Percentiles rank a stretch among this genome's conserved stretches.
These are phyloP conservation scores for Acanthosoma haemorrhoidale DNA, from an alignment of 2,888 invertebrate genomes.

Conservation along the genomic window DNA sequence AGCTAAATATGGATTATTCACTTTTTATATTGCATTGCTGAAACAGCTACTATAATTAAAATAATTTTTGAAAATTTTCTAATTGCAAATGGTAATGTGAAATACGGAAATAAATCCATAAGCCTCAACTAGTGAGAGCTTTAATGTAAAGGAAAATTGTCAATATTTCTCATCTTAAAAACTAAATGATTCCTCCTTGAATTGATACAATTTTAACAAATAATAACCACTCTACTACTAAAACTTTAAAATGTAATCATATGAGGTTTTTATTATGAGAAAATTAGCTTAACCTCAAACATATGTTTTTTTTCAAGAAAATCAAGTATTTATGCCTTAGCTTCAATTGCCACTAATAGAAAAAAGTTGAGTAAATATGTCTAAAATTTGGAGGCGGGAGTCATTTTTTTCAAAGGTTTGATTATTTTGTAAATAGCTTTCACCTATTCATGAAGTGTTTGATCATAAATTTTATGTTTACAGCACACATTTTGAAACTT, in stretches of 20 bases:
- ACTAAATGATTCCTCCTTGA: background rate
- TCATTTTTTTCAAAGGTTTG: constrained; percentile 25
- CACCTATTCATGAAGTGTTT: background rate
- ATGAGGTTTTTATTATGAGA: background rate
- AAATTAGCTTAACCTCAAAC: constrained; percentile 1
- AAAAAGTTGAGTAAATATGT: constrained; percentile 18
- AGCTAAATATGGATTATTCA: too few relatives aligned
- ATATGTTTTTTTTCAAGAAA: constrained; percentile 24
- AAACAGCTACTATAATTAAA: too few relatives aligned
- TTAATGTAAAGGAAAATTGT: too few relatives aligned
- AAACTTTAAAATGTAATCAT: background rate
- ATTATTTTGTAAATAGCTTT: background rate
- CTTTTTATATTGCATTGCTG: too few relatives aligned
- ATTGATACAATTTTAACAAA: too few relatives aligned
- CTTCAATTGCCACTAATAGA: constrained; percentile 8
- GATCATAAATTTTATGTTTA: background rate
- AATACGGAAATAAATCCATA: too few relatives aligned
- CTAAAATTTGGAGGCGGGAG: constrained; percentile 29
- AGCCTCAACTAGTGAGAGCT: too few relatives aligned
- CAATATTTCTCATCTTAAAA: background rate
- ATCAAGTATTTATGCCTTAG: constrained; percentile 22
- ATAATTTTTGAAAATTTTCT: too few relatives aligned
- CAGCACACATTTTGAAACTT: too few relatives aligned
- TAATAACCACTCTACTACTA: too few relatives aligned
- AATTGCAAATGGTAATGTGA: too few relatives aligned